Evolutionary conservation across 2,797 vertebrate genomes (phyloP), one percentile per base, ranked within the genome.

Genomic region (Urosaurus nigricauda): DNA sequence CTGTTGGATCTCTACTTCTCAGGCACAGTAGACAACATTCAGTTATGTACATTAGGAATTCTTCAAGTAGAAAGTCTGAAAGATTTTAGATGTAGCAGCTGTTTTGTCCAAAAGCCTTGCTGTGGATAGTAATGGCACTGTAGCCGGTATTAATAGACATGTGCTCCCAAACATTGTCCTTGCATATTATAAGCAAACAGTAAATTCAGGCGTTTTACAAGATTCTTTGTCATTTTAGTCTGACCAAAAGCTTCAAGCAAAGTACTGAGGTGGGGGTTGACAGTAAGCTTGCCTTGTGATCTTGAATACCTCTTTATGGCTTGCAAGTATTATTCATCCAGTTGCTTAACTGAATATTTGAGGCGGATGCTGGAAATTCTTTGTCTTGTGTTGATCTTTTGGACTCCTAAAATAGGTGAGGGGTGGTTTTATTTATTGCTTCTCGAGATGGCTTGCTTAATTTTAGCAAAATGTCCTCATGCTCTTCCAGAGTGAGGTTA

Each of bases 301-400:
- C 43, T 16, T 79, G 51, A 24, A 13, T 47, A 58, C 74, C 75
- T 60, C 53, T 80, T 71, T 73, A 4, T 3, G 71, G 79, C 37
- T 83, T 0, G 0, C 0, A 0, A 37, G n/a, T 17, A 0, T 21
- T 1, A 0, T 0, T 5, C 17, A 16, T 0, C 0, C 12, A 29
- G 70, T 8, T 0, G 73, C 0, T 82, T 29, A 70, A 35, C 11
- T 58, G 47, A 43, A 60, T 32, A 32, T 74, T 53, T 16, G 71
- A 43, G 68, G 32, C 21, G 35, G 53, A 79, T 35, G 37, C 24
- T 17, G 53, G 19, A 37, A 37, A 53, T 81, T 73, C 81, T 83
- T 32, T 21, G 11, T 78, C 35, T 77, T 60, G 53, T 58, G 74
- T 85, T 82, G 70, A 43, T 88, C n/a, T 58, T 63, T 35, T 29